Evolutionary conservation across 2,888 invertebrate species (phyloP).

Genomic region (Habrosyne pyritoides): DNA sequence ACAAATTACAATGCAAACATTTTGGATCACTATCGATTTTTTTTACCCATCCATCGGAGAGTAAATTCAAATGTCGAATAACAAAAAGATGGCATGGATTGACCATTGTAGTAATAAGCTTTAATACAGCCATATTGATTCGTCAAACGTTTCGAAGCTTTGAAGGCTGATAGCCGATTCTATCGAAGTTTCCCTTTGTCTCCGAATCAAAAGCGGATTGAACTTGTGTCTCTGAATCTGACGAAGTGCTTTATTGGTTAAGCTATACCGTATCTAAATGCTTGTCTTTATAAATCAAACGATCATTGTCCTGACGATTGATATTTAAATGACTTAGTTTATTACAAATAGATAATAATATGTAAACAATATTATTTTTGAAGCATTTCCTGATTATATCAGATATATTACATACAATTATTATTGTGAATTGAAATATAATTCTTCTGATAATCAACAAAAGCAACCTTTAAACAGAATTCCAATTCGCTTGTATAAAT

Average conservation of each 20-base stretch:
- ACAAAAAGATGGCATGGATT: not conserved
- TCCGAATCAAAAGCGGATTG: constrained; percentile 62
- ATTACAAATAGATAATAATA: not conserved
- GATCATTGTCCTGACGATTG: constrained; percentile 18
- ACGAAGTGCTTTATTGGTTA: constrained; percentile 56
- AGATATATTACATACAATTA: too few species aligned
- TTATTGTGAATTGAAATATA: too few species aligned
- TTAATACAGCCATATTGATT: not conserved
- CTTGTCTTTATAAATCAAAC: constrained; percentile 31
- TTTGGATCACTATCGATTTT: too few species aligned
- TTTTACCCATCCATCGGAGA: not conserved
- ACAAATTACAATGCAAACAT: too few species aligned
- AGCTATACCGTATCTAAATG: constrained; percentile 29
- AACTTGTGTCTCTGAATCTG: constrained; percentile 53
- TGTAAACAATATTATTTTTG: not conserved
- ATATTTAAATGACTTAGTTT: not conserved
- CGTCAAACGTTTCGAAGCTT: constrained; percentile 24
- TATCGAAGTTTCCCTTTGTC: constrained; percentile 70
- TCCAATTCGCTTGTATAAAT: not conserved
- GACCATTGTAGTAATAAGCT: not conserved
- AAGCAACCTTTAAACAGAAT: too few species aligned
- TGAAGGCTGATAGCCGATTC: constrained; percentile 49
- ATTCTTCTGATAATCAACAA: too few species aligned
- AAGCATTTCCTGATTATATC: too few species aligned
- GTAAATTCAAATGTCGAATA: not conserved